A percentile compares a stretch with the other conserved stretches of the same genome.
These are phyloP conservation scores for Brienomyrus longianalis DNA, from an alignment of 2,113 vertebrate genomes.

Conservation along the genomic window DNA sequence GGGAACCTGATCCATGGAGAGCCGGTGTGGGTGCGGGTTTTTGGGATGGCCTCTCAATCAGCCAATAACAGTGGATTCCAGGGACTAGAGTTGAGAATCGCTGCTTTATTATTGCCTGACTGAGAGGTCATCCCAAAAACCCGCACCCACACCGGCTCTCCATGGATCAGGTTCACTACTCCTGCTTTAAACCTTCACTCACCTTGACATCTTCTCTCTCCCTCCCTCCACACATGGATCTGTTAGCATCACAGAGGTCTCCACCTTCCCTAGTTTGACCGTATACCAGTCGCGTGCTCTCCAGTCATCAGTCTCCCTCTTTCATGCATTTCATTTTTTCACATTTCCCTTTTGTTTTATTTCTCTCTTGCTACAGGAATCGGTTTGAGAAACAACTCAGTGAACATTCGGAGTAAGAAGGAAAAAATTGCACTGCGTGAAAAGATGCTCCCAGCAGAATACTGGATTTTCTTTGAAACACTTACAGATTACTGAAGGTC, in stretches of 20 bases:
- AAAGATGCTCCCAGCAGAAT: background rate
- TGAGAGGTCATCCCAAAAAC: too few relatives aligned
- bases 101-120: too few relatives aligned
- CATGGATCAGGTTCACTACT: too few relatives aligned
- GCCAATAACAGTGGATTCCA: too few relatives aligned
- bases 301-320: background rate
- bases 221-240: background rate
- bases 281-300: background rate
- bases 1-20: too few relatives aligned
- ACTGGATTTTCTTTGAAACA: background rate
- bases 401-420: background rate
- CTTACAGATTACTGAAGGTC: background rate
- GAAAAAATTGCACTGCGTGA: background rate
- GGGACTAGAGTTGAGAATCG: too few relatives aligned
- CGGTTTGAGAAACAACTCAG: background rate
- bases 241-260: background rate
- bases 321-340: background rate
- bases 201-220: background rate
- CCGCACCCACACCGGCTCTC: too few relatives aligned
- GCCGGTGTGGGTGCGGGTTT: too few relatives aligned
- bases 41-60: too few relatives aligned
- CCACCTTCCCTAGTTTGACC: background rate
- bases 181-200: background rate
- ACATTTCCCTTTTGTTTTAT: background rate
- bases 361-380: background rate